phyloP scores from a whole-genome alignment of 2,888 invertebrate genomes.

The Volucella inflata region DNA sequence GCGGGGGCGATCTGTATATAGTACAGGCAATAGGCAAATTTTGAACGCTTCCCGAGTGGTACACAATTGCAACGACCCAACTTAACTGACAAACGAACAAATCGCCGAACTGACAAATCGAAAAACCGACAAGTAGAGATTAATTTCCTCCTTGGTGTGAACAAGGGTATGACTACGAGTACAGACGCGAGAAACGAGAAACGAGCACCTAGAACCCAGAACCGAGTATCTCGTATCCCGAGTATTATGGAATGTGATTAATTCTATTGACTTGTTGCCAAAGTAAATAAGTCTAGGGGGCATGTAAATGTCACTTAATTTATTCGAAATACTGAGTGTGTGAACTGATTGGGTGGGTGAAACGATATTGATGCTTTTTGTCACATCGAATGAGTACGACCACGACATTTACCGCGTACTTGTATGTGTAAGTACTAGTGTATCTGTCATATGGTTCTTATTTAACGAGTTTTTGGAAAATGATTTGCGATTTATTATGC shows the following conservation, averaged over 20 bases:
- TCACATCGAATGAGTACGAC: conserved; percentile 19
- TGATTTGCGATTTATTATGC: too few relatives aligned
- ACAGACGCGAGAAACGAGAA: too few relatives aligned
- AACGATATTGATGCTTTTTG: conserved; percentile 49
- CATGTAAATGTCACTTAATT: conserved; percentile 69
- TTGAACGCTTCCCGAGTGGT: too few relatives aligned
- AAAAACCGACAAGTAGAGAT: conserved; percentile 18
- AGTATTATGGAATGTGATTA: conserved; percentile 68
- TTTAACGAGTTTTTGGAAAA: too few relatives aligned
- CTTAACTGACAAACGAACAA: too few relatives aligned
- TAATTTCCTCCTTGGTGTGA: conserved; percentile 28
- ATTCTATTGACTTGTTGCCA: conserved; percentile 67
- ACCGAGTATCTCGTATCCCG: background rate
- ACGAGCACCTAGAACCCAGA: too few relatives aligned
- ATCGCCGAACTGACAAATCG: too few relatives aligned
- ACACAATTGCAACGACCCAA: conserved; percentile 6
- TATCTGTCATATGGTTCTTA: too few relatives aligned
- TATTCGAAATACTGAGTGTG: conserved; percentile 41
- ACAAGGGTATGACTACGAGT: background rate
- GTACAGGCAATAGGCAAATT: conserved; percentile 43
- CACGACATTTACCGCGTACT: too few relatives aligned
- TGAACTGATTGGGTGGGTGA: conserved; percentile 40
- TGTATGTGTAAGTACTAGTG: too few relatives aligned
- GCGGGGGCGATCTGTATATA: conserved; percentile 30
- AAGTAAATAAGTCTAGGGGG: conserved; percentile 69